A percentile compares a stretch with the other conserved stretches of the same genome.
Conservation (phyloP, 2,113 vertebrate genomes). For the Antigone vipio region DNA sequence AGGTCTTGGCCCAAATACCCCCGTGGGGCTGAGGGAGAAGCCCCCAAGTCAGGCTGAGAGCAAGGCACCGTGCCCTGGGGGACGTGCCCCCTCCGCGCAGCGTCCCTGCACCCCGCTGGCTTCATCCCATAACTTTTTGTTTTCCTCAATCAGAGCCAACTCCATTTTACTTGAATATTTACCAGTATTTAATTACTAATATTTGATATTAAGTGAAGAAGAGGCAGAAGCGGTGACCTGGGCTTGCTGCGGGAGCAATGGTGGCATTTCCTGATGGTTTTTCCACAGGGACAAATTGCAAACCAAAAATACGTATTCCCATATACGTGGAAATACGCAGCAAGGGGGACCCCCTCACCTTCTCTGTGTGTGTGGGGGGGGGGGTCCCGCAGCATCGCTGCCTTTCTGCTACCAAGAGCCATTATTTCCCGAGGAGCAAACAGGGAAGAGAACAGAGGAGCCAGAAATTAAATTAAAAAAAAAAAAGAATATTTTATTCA, state of each 20-base stretch:
- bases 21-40: fast-evolving
- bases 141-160: not conserved
- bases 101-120: not conserved
- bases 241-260: too few species aligned
- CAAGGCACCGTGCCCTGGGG: fast-evolving
- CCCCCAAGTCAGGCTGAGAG: not conserved
- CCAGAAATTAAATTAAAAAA: not conserved
- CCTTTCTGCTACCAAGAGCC: not conserved
- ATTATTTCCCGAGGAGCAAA: not conserved
- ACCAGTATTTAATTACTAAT: not conserved
- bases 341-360: not conserved
- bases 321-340: not conserved
- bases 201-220: not conserved
- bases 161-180: not conserved
- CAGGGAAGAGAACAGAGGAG: not conserved
- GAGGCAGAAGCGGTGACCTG: not conserved
- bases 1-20: not conserved
- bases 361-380: fast-evolving
- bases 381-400: fast-evolving
- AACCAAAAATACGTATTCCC: not conserved
- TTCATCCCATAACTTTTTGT: fast-evolving
- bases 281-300: not conserved
- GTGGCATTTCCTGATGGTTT: not conserved
- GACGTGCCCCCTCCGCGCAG: not conserved
- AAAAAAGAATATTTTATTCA: not conserved